Evolutionary conservation across 1,140 invertebrate genomes (phyloP).

Genomic region (Phthorimaea operculella): DNA sequence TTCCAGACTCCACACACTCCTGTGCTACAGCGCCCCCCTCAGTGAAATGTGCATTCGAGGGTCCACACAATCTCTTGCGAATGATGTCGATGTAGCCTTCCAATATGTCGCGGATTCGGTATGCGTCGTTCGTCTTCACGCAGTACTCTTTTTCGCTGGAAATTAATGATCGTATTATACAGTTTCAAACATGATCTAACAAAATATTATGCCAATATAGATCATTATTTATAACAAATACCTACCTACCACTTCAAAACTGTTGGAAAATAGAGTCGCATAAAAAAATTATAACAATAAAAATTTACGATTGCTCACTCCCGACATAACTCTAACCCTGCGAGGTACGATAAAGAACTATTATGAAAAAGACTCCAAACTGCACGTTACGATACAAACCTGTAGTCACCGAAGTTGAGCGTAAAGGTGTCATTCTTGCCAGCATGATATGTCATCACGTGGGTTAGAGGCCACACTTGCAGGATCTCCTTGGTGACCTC

Average conservation of each 20-base stretch:
- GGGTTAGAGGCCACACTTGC: slow-evolving; percentile 91
- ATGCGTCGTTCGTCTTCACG: slow-evolving; percentile 97
- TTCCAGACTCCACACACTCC: background rate
- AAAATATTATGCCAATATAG: no score
- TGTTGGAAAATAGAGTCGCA: no score
- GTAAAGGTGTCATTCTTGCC: slow-evolving; percentile 82
- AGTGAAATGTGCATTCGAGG: background rate
- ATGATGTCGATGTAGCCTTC: slow-evolving; percentile 99
- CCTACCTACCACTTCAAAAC: no score
- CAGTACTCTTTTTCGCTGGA: slow-evolving; percentile 94
- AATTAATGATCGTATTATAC: slow-evolving; percentile 2
- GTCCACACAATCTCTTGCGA: slow-evolving; percentile 79
- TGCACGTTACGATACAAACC: slow-evolving; percentile 35
- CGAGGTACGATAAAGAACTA: no score
- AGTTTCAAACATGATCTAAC: no score
- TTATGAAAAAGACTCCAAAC: no score
- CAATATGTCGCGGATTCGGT: slow-evolving; percentile 97
- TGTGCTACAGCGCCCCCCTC: slow-evolving; percentile 28
- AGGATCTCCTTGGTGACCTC: slow-evolving; percentile 97
- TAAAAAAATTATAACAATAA: no score
- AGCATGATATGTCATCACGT: slow-evolving; percentile 87
- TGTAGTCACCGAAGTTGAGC: slow-evolving; percentile 99
- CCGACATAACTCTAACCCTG: no score
- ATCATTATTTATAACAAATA: no score
- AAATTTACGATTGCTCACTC: no score